Conservation (phyloP, 2,113 vertebrate genomes). For the Corythornis vintsioides region DNA sequence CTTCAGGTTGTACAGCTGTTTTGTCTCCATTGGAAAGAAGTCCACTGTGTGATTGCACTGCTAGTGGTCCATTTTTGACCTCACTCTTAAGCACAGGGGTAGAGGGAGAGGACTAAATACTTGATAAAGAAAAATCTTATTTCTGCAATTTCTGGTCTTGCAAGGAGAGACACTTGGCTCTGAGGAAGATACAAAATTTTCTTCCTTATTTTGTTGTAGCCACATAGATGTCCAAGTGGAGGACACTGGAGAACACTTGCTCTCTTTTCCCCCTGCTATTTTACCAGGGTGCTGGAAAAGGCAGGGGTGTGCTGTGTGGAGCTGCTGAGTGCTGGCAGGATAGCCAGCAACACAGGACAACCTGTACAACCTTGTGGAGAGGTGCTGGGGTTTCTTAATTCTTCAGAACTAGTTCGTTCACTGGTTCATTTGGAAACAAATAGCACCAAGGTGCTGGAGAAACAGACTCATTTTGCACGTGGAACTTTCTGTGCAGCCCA, state of each 20-base stretch:
- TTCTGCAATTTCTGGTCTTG: not conserved
- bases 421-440: not conserved
- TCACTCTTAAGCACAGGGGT: not conserved
- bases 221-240: not conserved
- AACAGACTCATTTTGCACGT: not conserved
- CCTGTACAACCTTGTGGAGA: not conserved
- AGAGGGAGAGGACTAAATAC: not conserved
- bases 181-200: not conserved
- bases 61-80: not conserved
- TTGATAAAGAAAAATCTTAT: not conserved
- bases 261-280: not conserved
- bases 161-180: not conserved
- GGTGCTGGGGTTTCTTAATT: not conserved
- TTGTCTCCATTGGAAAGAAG: not conserved
- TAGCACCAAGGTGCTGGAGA: not conserved
- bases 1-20: rapidly evolving
- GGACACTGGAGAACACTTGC: not conserved
- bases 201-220: not conserved
- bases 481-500: not conserved
- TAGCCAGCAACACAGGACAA: not conserved
- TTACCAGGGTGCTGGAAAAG: not conserved
- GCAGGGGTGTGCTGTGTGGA: not conserved
- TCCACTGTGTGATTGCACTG: not conserved
- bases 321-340: not conserved
- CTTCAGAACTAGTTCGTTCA: not conserved